Conservation (phyloP, 2,797 vertebrate genomes). For the Pogonophryne albipinna region DNA sequence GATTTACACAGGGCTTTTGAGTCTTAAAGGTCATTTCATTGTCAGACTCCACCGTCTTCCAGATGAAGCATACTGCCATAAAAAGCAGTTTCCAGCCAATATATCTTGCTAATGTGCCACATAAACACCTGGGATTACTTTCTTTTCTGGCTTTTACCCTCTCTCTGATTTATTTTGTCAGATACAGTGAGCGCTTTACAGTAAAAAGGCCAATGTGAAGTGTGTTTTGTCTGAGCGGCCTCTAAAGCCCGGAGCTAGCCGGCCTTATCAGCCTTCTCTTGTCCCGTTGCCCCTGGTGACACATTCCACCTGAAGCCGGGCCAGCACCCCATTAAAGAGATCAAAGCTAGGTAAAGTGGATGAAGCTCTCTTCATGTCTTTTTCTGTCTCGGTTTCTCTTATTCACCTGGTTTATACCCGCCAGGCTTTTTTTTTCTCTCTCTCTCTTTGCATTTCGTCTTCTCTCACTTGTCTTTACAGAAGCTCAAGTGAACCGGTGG, state of each 20-base stretch:
- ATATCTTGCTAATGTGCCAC: constrained; percentile 1
- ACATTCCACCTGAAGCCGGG: constrained; percentile 75
- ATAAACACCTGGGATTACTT: constrained; percentile 34
- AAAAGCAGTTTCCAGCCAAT: constrained; percentile 9
- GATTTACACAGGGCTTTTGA: constrained; percentile 28
- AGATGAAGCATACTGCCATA: constrained; percentile 15
- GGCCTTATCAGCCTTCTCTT: constrained; percentile 74
- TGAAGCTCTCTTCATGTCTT: constrained; percentile 53
- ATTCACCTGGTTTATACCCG: constrained; percentile 50
- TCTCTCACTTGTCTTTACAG: not conserved
- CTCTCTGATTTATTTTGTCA: constrained; percentile 6
- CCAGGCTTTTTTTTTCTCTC: constrained; percentile 2
- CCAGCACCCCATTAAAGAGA: constrained; percentile 81
- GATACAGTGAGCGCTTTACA: constrained; percentile 24
- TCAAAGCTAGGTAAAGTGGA: constrained; percentile 77
- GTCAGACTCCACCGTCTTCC: constrained; percentile 13
- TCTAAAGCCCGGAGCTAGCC: constrained; percentile 44
- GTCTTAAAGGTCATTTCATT: constrained; percentile 36
- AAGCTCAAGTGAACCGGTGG: not conserved
- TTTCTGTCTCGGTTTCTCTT: constrained; percentile 31
- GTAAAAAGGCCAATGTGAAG: constrained; percentile 41
- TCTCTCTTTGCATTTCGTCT: not conserved
- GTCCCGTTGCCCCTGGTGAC: constrained; percentile 76
- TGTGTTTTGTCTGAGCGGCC: constrained; percentile 71
- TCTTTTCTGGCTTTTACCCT: constrained; percentile 10